A percentile compares a stretch with the other conserved stretches of the same genome.
These are phyloP conservation scores for Irena cyanogastra DNA, from an alignment of 2,113 vertebrate species.

Conservation along the genomic window DNA sequence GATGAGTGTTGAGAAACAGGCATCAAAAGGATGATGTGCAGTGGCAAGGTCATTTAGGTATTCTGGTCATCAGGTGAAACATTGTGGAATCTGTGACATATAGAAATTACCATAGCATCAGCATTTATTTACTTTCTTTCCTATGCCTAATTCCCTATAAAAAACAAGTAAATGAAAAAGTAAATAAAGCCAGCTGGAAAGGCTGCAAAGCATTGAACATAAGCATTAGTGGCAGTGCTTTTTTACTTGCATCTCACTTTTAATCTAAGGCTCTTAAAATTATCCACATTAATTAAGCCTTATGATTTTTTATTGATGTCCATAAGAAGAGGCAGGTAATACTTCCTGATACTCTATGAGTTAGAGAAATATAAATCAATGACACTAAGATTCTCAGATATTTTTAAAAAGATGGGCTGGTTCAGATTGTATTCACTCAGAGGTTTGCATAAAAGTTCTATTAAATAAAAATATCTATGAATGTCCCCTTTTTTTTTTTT, in stretches of 20 bases:
- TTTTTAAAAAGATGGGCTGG: background rate
- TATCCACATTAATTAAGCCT: background rate
- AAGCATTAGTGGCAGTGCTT: background rate
- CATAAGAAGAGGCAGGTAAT: background rate
- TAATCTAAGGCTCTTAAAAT: background rate
- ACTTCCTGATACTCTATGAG: background rate
- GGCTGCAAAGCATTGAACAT: background rate
- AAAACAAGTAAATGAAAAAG: background rate
- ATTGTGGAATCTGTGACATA: background rate
- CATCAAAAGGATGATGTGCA: rapidly evolving
- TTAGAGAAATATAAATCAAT: background rate
- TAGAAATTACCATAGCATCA: background rate
- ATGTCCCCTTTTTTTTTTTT: background rate
- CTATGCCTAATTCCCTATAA: background rate
- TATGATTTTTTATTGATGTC: background rate
- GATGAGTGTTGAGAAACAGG: background rate
- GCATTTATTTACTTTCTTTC: background rate
- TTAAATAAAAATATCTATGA: background rate
- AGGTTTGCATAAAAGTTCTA: background rate
- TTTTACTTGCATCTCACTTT: background rate
- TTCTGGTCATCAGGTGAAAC: background rate
- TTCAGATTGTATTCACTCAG: background rate
- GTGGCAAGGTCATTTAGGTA: background rate
- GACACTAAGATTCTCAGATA: background rate
- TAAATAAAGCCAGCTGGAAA: background rate